Evolutionary conservation across 1,140 invertebrate species (phyloP).

Genomic region (Arctopsyche grandis): DNA sequence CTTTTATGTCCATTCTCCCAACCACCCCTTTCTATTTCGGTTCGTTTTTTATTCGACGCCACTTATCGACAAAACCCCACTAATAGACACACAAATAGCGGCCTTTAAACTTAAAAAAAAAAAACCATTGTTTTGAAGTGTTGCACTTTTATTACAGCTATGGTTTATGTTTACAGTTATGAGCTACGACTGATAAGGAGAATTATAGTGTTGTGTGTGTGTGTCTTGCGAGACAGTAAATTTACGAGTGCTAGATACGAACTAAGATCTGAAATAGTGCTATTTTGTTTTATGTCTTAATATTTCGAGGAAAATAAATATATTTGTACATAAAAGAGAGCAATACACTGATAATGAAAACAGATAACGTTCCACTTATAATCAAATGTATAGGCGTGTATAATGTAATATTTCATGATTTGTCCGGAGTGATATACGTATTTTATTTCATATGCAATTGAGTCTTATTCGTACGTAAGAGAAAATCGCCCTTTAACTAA

Average conservation of each 20-base stretch:
- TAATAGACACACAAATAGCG: too few species aligned
- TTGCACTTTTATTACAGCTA: too few species aligned
- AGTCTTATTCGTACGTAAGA: slow-evolving; percentile 11
- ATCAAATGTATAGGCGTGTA: not conserved
- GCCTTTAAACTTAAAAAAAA: too few species aligned
- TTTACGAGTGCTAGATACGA: slow-evolving; percentile 40
- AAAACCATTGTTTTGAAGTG: too few species aligned
- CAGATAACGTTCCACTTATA: slow-evolving; percentile 5
- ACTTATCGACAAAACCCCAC: not conserved
- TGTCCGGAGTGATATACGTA: not conserved
- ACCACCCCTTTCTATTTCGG: not conserved
- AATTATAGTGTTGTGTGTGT: not conserved
- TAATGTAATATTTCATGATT: not conserved
- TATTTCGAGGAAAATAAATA: not conserved
- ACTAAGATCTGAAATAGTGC: not conserved
- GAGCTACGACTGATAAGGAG: not conserved
- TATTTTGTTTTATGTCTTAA: slow-evolving; percentile 4
- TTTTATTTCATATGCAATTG: not conserved
- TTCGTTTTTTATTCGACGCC: not conserved
- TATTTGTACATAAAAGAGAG: not conserved
- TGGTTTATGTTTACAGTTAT: too few species aligned
- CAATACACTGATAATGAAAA: slow-evolving; percentile 12
- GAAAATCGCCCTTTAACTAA: slow-evolving; percentile 14
- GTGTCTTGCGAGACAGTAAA: slow-evolving; percentile 19
- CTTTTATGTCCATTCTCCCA: not conserved